Evolutionary conservation across 2,888 invertebrate genomes (phyloP).

Genomic region (Cosmorhoe ocellata): DNA sequence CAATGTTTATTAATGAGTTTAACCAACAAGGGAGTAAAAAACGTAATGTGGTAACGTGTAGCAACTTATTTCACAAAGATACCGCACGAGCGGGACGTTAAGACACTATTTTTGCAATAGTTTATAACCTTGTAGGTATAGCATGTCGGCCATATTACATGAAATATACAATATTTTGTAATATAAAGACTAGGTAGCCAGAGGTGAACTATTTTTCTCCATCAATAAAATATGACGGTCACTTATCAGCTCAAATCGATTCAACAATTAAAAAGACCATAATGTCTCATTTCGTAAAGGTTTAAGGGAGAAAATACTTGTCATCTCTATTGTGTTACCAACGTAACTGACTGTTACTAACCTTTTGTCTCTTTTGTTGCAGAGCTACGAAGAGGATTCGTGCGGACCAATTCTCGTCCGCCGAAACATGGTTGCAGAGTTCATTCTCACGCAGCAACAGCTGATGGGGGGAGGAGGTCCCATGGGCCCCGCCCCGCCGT

Average conservation of each 20-base stretch:
- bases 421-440: conserved; percentile 94
- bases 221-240: no score
- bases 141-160: background rate
- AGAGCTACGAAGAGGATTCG: conserved; percentile 75
- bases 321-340: no score
- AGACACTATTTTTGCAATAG: conserved; percentile 69
- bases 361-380: conserved; percentile 66
- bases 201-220: no score
- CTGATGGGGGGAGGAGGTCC: conserved; percentile 67
- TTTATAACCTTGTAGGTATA: conserved; percentile 50
- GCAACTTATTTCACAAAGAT: conserved; percentile 62
- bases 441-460: conserved; percentile 88
- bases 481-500: conserved; percentile 65
- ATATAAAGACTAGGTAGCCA: no score
- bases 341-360: conserved; percentile 62
- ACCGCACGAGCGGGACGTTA: conserved; percentile 69
- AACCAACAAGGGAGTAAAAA: conserved; percentile 68
- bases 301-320: no score
- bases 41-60: conserved; percentile 35
- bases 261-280: no score
- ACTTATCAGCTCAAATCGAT: no score
- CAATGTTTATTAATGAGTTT: conserved; percentile 69
- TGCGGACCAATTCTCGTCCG: conserved; percentile 80
- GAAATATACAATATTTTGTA: no score
- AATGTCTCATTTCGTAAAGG: no score